Evolutionary conservation across 2,888 invertebrate genomes (phyloP).

Genomic region (Tachystola acroxantha): DNA sequence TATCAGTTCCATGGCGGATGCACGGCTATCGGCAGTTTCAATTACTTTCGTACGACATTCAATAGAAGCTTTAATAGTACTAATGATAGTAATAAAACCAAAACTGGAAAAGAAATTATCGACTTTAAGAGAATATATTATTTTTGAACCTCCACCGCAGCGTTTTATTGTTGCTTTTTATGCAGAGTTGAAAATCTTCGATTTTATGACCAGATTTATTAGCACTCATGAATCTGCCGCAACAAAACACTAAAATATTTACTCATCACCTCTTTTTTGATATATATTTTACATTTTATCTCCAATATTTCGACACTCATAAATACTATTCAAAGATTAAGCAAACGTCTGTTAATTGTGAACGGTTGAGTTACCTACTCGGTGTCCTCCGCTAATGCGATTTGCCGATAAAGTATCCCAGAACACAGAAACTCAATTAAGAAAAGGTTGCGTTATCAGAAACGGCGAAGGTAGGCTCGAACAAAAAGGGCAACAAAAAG

Average conservation of each 20-base stretch:
- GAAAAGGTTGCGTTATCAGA: slow-evolving; percentile 64
- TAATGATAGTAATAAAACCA: slow-evolving; percentile 4
- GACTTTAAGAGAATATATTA: slow-evolving; percentile 10
- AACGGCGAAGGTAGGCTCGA: slow-evolving; percentile 39
- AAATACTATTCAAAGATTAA: slow-evolving; percentile 38
- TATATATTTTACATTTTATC: slow-evolving; percentile 17
- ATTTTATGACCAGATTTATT: slow-evolving; percentile 33
- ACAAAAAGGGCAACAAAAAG: slow-evolving; percentile 52
- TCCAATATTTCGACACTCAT: slow-evolving; percentile 29
- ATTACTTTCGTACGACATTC: slow-evolving; percentile 24
- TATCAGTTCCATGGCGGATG: slow-evolving; percentile 58
- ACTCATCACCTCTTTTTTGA: slow-evolving; percentile 28
- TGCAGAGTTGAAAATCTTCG: slow-evolving; percentile 14
- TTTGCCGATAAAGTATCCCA: slow-evolving; percentile 56
- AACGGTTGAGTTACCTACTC: slow-evolving; percentile 45
- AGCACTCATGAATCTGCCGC: slow-evolving; percentile 28
- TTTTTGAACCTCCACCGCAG: slow-evolving; percentile 11
- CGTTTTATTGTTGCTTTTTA: slow-evolving; percentile 5
- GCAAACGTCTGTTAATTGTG: slow-evolving; percentile 45
- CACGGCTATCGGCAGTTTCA: slow-evolving; percentile 37
- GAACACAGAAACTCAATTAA: slow-evolving; percentile 73
- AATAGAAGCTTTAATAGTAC: slow-evolving; percentile 12
- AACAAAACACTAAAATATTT: slow-evolving; percentile 27
- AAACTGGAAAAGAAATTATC: slow-evolving; percentile 14
- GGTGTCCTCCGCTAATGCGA: slow-evolving; percentile 52